phyloP scores from a whole-genome alignment of 2,888 invertebrate species.

The Mythimna pallens region DNA sequence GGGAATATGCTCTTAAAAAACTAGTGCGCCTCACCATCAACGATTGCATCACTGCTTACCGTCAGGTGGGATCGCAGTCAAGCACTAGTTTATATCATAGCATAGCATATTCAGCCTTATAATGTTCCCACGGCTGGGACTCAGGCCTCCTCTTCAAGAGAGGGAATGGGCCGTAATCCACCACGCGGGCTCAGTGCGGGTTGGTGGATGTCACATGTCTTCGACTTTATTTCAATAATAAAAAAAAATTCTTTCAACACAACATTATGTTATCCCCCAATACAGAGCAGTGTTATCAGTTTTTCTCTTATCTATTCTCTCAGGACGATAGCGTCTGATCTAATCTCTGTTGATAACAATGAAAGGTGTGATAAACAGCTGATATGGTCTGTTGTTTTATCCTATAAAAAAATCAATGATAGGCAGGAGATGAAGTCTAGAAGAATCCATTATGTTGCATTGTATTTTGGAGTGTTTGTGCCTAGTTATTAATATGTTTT shows the following conservation, averaged over 20 bases:
- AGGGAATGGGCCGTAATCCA: too few relatives aligned
- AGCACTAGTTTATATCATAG: too few relatives aligned
- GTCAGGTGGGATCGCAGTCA: too few relatives aligned
- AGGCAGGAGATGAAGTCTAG: slow-evolving; percentile 11
- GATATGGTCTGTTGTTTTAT: slow-evolving; percentile 26
- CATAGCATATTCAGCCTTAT: too few relatives aligned
- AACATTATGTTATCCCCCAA: background rate
- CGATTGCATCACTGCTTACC: too few relatives aligned
- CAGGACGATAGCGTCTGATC: slow-evolving; percentile 32
- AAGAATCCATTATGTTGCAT: slow-evolving; percentile 21
- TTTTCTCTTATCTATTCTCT: slow-evolving; percentile 28
- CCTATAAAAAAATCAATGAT: slow-evolving; percentile 20
- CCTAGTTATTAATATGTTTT: background rate
- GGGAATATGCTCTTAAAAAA: too few relatives aligned
- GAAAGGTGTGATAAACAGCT: slow-evolving; percentile 41
- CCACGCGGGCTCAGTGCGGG: too few relatives aligned
- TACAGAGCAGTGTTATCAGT: slow-evolving; percentile 20
- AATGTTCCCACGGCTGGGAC: too few relatives aligned
- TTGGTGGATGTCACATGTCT: too few relatives aligned
- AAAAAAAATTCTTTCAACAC: background rate
- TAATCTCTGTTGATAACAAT: slow-evolving; percentile 39
- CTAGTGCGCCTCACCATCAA: too few relatives aligned
- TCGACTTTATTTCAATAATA: too few relatives aligned
- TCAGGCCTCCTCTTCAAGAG: too few relatives aligned
- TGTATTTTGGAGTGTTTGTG: background rate